These are phyloP conservation scores for Penaeus japonicus DNA, from an alignment of 1,140 invertebrate species.

Conservation along the genomic window DNA sequence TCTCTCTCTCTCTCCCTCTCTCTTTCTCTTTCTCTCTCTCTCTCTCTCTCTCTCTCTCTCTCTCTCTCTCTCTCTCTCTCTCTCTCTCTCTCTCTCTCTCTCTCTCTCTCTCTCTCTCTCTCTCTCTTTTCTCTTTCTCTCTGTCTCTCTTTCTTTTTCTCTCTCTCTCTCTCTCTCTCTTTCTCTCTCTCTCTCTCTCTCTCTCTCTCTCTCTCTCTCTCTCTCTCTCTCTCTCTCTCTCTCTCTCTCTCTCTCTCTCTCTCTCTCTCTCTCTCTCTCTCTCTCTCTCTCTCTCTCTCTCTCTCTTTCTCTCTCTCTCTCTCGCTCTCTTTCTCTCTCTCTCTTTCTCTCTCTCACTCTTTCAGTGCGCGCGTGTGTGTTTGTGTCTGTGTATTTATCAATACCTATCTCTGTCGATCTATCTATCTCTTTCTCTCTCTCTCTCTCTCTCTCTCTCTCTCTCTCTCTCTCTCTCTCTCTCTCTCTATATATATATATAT, in stretches of 20 bases:
- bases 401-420: not conserved
- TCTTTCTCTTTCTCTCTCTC: not conserved
- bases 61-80: not conserved
- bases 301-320: not conserved
- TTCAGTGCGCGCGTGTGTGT: too few species aligned
- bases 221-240: not conserved
- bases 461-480: too few species aligned
- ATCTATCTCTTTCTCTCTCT: not conserved
- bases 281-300: not conserved
- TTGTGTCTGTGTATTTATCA: not conserved
- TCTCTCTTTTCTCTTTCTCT: too few species aligned
- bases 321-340: not conserved
- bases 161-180: not conserved
- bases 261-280: not conserved
- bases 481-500: not conserved
- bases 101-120: not conserved
- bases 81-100: not conserved
- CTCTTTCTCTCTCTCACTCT: not conserved
- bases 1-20: not conserved
- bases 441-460: not conserved
- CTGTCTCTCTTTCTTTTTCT: not conserved
- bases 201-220: not conserved
- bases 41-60: not conserved
- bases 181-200: not conserved
- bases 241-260: not conserved